These are phyloP conservation scores for Sebastes glaucus DNA, from an alignment of 2,797 vertebrate species.

Conservation along the genomic window DNA sequence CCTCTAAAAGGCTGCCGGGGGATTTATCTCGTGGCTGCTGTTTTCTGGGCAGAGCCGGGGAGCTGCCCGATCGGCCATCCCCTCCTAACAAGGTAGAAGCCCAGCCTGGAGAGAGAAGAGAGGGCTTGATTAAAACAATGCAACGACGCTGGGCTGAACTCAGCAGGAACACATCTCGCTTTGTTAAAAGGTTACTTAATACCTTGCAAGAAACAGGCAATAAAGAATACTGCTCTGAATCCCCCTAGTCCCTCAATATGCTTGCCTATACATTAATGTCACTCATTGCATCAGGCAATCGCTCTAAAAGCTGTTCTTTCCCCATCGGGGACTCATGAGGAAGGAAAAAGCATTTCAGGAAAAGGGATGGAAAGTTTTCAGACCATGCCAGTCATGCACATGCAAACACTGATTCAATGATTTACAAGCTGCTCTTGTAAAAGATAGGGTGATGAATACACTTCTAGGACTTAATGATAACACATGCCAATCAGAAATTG, in stretches of 20 bases:
- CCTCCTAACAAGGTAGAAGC: slow-evolving; percentile 74
- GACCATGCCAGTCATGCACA: neutral
- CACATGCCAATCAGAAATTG: neutral
- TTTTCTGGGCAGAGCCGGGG: slow-evolving; percentile 95
- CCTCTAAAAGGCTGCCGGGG: slow-evolving; percentile 91
- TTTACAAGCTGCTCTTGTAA: slow-evolving; percentile 23
- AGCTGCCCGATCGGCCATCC: slow-evolving; percentile 82
- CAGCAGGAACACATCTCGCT: neutral
- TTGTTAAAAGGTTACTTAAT: slow-evolving; percentile 7
- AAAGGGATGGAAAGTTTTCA: slow-evolving; percentile 14
- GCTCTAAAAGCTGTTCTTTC: slow-evolving; percentile 20
- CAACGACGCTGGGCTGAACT: neutral
- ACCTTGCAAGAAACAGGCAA: neutral
- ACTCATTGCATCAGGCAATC: slow-evolving; percentile 2
- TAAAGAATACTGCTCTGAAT: neutral
- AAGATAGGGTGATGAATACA: slow-evolving; percentile 14
- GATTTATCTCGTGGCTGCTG: slow-evolving; percentile 96
- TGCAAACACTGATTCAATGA: neutral
- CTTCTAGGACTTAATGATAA: neutral
- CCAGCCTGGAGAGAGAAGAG: slow-evolving; percentile 73
- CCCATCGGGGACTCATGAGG: slow-evolving; percentile 20
- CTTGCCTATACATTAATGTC: slow-evolving; percentile 14
- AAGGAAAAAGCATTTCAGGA: slow-evolving; percentile 19
- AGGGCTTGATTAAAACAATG: slow-evolving; percentile 19
- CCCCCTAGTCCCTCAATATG: neutral